Conservation (phyloP, 2,888 invertebrate species). For the Caenorhabditis sp. region DNA sequence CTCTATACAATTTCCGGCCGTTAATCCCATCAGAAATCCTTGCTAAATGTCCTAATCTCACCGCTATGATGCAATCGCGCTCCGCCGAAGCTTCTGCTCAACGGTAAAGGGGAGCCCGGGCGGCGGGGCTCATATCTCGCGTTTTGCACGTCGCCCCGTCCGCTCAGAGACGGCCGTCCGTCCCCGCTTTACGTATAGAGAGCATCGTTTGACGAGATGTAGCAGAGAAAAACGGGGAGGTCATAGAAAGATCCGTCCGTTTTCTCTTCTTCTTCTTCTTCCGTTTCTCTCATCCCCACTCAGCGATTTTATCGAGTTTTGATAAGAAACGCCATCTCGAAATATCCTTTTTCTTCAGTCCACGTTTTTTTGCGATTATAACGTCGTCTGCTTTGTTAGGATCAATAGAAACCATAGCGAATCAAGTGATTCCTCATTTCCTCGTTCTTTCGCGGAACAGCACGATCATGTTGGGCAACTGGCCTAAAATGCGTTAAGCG, state of each 20-base stretch:
- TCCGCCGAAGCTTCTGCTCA: not conserved
- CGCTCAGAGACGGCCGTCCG: not conserved
- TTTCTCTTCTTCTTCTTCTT: slow-evolving; percentile 5
- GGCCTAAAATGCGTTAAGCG: too few species aligned
- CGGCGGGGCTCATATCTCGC: slow-evolving; percentile 7
- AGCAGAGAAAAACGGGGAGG: slow-evolving; percentile 7
- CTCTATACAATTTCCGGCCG: too few species aligned
- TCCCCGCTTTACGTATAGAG: slow-evolving; percentile 1
- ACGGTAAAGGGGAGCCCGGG: slow-evolving; percentile 1
- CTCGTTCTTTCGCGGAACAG: not conserved
- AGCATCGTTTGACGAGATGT: not conserved
- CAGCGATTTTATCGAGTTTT: slow-evolving; percentile 8
- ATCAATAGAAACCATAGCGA: not conserved
- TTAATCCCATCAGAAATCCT: not conserved
- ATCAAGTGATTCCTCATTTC: not conserved
- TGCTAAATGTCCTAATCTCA: too few species aligned
- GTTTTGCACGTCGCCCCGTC: slow-evolving; percentile 23
- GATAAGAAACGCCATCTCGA: slow-evolving; percentile 1
- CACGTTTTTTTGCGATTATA: not conserved
- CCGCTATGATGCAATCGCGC: not conserved
- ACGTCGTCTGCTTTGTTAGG: not conserved
- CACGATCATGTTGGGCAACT: too few species aligned
- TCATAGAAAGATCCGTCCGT: slow-evolving; percentile 33
- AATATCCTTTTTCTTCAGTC: not conserved
- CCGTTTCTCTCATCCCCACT: not conserved